Base-by-base conservation (phyloP, 2,797 vertebrate species). In the Leontocebus nigricollis region DNA sequence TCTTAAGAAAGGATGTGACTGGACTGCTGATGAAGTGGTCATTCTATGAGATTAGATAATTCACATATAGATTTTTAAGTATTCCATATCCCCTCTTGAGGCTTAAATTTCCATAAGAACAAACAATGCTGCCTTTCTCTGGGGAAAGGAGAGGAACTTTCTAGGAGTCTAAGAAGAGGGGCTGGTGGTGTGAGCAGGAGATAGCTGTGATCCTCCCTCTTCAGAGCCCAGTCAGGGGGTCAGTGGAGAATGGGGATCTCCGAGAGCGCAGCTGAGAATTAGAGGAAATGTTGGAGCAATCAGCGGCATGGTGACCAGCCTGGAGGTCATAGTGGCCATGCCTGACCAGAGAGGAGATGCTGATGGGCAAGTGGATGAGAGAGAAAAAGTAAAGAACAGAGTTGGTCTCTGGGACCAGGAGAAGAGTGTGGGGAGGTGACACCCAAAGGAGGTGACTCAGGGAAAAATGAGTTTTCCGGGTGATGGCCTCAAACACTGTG, bases 401-500 rank as follows among this genome's bases (percentile, higher is more conserved):
- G 76, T 24, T 44, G 15, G n/a, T 39, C n/a, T 7, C 59, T 33
- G 59, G 44, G 44, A 55, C 36, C 48, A 73, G 36, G 67, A 8
- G 84, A 20, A 48, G 76, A 70, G n/a, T 67, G 26, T 11, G 26
- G n/a, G 15, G n/a, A 80, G n/a, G 39, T 52, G 88, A 67, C n/a
- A 52, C 26, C 36, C n/a, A 33, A 41, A 20, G 24, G n/a, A 61
- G 7, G 7, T 22, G 13, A 13, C 46, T 33, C n/a, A 15, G 59
- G 76, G 24, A 52, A n/a, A 80, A 80, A 52, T 0, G 1, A 15
- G 4, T 12, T 67, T 46, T 80, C 27, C 11, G 2, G 41, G 26
- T 0, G 17, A 11, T 10, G 15, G 26, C 27, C 59, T 39, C 44
- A 39, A 50, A 46, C 33, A 39, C 4, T 0, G 1, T 64, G 33